Base-by-base conservation (phyloP, 2,797 vertebrate genomes). In the Steatocranus sp. region DNA sequence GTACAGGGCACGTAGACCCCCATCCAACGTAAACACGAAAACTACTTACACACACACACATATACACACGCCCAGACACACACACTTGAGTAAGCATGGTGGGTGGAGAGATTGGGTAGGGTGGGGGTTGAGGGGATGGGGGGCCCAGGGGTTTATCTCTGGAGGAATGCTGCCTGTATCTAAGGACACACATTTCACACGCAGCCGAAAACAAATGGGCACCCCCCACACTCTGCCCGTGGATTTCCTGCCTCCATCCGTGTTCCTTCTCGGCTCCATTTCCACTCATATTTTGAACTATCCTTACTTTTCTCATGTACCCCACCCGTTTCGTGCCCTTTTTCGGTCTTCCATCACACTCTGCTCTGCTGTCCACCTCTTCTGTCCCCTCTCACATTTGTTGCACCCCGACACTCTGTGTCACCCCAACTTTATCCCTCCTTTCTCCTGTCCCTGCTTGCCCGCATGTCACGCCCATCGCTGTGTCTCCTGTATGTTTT, bases 121-220 rank as follows among this genome's bases (percentile, higher is more conserved):
- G 94, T 90, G 91, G 87, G 91, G 89, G 87, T 36, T 75, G 80
- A 83, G 83, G 85, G 92, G 93, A 86, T 49, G 86, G 86, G 87
- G 94, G 93, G 94, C 88, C 93, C 83, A 84, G 80, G 90, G 93
- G 93, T 95, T 96, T 97, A 96, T 97, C 96, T 96, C 92, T 93
- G 85, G 87, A 94, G 94, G 94, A 96, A 96, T 95, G 94, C 94
- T 94, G 95, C 83, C 90, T 92, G 91, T 96, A 96, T 97, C 96
- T 94, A 90, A 92, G 95, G 92, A 94, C 92, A 89, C 95, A 96
- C 94, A 96, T 94, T 96, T 95, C 83, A 91, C 88, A 91, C 85
- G 53, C 79, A 53, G 86, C 80, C 58, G 73, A 94, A 90, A 93
- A 89, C 86, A 91, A 90, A 89, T 63, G 75, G 56, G 85, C 70